These are phyloP conservation scores for Oreochromis spilurus DNA, from an alignment of 2,113 vertebrate genomes.

Conservation along the genomic window DNA sequence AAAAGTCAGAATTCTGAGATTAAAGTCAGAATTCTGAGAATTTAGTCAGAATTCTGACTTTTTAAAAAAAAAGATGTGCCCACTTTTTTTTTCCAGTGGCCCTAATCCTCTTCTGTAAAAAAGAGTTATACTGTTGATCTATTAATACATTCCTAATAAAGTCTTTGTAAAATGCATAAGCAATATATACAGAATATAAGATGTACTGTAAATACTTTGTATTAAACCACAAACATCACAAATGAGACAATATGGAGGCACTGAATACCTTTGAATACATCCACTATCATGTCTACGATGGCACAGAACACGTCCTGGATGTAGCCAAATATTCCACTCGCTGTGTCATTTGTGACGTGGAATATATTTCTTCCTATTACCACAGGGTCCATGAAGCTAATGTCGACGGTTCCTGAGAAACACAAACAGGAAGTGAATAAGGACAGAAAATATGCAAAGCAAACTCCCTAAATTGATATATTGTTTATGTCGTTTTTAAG, in stretches of 20 bases:
- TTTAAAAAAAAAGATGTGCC: too few relatives aligned
- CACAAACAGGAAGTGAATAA: background rate
- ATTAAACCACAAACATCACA: background rate
- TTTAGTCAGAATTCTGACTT: too few relatives aligned
- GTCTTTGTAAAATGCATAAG: background rate
- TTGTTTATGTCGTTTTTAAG: background rate
- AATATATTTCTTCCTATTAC: slow-evolving; percentile 40
- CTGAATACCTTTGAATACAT: slow-evolving; percentile 42
- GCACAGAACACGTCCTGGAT: slow-evolving; percentile 23
- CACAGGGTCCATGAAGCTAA: slow-evolving; percentile 56
- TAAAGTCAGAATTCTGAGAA: too few relatives aligned
- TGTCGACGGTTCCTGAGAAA: slow-evolving; percentile 37
- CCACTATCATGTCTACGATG: slow-evolving; percentile 30
- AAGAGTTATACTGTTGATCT: background rate
- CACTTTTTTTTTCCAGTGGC: too few relatives aligned
- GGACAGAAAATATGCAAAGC: background rate
- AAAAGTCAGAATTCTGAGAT: too few relatives aligned
- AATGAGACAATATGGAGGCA: background rate
- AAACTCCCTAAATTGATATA: background rate
- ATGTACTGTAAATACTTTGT: background rate
- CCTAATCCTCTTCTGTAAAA: background rate
- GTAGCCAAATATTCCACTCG: slow-evolving; percentile 22
- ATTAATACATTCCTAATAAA: background rate
- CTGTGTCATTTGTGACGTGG: slow-evolving; percentile 8
- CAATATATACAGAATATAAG: background rate